These are phyloP conservation scores for Geopemphigus sp. DNA, from an alignment of 1,140 invertebrate species.

Conservation along the genomic window DNA sequence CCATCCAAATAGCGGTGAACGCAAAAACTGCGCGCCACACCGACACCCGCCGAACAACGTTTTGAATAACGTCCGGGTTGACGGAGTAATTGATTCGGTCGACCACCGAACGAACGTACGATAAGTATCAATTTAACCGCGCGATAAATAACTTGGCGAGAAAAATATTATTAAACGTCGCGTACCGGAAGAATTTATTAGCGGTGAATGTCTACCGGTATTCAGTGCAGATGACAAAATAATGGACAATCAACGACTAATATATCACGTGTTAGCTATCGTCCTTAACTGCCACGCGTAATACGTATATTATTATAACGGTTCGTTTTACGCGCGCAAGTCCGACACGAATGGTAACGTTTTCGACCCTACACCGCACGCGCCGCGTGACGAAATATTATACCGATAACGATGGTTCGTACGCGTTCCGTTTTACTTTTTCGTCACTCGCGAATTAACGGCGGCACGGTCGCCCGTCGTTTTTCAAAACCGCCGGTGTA, in stretches of 20 bases:
- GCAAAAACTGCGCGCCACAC: not conserved
- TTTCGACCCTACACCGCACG: too few relatives aligned
- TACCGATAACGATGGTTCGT: too few relatives aligned
- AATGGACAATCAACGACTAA: conserved; percentile 19
- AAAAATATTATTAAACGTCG: not conserved
- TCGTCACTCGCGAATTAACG: too few relatives aligned
- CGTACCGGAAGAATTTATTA: conserved; percentile 28
- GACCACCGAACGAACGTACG: not conserved
- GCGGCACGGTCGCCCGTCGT: too few relatives aligned
- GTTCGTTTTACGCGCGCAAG: too few relatives aligned
- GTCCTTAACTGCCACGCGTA: too few relatives aligned
- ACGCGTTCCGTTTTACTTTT: too few relatives aligned
- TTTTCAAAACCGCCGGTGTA: too few relatives aligned
- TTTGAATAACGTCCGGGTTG: not conserved
- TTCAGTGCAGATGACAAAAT: conserved; percentile 30
- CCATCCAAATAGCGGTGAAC: too few relatives aligned
- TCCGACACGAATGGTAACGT: too few relatives aligned
- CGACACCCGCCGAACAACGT: not conserved
- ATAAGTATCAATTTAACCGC: not conserved
- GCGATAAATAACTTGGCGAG: conserved; percentile 4
- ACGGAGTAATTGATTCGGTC: conserved; percentile 18
- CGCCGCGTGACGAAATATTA: too few relatives aligned
- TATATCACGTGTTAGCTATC: not conserved
- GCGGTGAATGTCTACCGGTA: not conserved
- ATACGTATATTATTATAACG: too few relatives aligned